Evolutionary conservation across 1,140 invertebrate genomes (phyloP).

Genomic region (Globodera rostochiensis): DNA sequence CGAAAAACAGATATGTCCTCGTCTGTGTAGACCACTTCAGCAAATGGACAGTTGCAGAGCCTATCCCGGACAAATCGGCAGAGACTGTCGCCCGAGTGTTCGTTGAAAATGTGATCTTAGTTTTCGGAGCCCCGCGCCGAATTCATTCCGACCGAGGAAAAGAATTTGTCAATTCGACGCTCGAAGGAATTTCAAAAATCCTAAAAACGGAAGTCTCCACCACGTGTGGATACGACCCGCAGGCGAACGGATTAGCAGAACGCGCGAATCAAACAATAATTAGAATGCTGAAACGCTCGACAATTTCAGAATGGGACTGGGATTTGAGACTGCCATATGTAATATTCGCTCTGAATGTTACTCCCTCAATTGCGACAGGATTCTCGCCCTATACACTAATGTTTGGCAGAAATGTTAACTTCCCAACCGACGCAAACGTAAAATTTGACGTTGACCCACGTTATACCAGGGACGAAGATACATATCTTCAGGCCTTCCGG

Average conservation of each 20-base stretch:
- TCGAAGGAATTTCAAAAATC: not conserved
- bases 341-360: slow-evolving; percentile 3
- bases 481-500: slow-evolving; percentile 4
- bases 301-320: slow-evolving; percentile 12
- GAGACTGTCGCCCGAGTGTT: not conserved
- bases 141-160: slow-evolving; percentile 12
- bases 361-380: not conserved
- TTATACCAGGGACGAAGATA: slow-evolving; percentile 6
- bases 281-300: slow-evolving; percentile 13
- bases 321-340: slow-evolving; percentile 4
- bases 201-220: not conserved
- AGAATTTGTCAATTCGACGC: slow-evolving; percentile 2
- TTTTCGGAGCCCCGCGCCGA: slow-evolving; percentile 9
- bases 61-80: slow-evolving; percentile 16
- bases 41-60: slow-evolving; percentile 1
- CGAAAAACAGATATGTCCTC: not conserved
- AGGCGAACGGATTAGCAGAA: slow-evolving; percentile 9
- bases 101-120: slow-evolving; percentile 11
- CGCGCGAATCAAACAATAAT: slow-evolving; percentile 2
- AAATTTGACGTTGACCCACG: not conserved
- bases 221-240: slow-evolving; percentile 1
- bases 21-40: slow-evolving; percentile 6
- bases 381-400: slow-evolving; percentile 6
- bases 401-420: not conserved
- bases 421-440: not conserved